These are phyloP conservation scores for Caerostris darwini DNA, from an alignment of 1,140 invertebrate genomes.

Conservation along the genomic window DNA sequence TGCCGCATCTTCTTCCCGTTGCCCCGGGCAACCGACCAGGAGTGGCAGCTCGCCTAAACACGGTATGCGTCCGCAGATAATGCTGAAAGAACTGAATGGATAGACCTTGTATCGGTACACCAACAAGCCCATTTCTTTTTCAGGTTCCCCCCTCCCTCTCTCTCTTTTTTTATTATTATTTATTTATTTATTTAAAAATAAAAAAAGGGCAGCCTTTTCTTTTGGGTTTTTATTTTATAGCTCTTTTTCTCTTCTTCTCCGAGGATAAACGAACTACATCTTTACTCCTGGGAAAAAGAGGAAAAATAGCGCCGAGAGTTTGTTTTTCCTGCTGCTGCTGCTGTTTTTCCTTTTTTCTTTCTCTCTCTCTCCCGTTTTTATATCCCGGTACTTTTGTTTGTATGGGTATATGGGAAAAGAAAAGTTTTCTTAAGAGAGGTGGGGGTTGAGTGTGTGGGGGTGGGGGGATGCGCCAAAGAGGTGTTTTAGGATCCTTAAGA, in stretches of 20 bases:
- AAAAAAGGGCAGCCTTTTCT: slow-evolving; percentile 36
- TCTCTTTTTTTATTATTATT: slow-evolving; percentile 31
- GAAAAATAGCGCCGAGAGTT: slow-evolving; percentile 64
- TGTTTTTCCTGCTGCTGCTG: slow-evolving; percentile 50
- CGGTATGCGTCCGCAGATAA: slow-evolving; percentile 54
- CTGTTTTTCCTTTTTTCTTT: neutral
- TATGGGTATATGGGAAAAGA: slow-evolving; percentile 44
- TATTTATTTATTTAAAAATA: slow-evolving; percentile 51
- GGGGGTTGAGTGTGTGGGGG: neutral
- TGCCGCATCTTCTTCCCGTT: slow-evolving; percentile 68
- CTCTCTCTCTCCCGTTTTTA: slow-evolving; percentile 19
- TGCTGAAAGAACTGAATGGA: slow-evolving; percentile 75
- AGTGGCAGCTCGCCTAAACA: slow-evolving; percentile 73
- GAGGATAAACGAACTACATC: slow-evolving; percentile 73
- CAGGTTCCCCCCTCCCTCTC: neutral
- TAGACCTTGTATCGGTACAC: slow-evolving; percentile 76
- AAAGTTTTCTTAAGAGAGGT: slow-evolving; percentile 39
- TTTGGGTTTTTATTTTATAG: slow-evolving; percentile 68
- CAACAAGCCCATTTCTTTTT: slow-evolving; percentile 65
- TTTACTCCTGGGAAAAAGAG: slow-evolving; percentile 64
- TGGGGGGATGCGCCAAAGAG: slow-evolving; percentile 24
- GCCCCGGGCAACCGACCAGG: slow-evolving; percentile 61
- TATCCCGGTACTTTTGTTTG: slow-evolving; percentile 63
- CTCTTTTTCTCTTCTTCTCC: slow-evolving; percentile 23
- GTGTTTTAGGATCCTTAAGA: slow-evolving; percentile 72